Base-by-base conservation (phyloP, 2,113 vertebrate species). In the Poecilia latipinna region DNA sequence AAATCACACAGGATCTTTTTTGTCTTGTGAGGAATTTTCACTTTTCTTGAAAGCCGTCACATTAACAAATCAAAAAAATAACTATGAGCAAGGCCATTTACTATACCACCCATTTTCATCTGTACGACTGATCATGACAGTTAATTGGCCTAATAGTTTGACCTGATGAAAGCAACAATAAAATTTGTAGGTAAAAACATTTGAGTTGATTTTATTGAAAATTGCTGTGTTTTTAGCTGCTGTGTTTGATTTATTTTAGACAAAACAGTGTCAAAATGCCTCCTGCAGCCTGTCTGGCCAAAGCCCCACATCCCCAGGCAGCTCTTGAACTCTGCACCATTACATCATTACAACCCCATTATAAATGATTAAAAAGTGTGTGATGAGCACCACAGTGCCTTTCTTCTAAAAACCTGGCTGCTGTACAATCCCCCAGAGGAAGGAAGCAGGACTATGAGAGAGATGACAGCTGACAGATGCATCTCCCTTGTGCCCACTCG, bases 391-490 rank as follows among this genome's bases (percentile, higher is more conserved):
- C 82, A 82, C 70, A 78, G 70, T 51, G 77, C 80, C 84, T 89
- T 90, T 89, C 78, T 90, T 85, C 75, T 77, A 67, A 84, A 57
- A 83, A 90, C 89, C 90, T 90, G 80, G 77, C 81, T 75, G 65
- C 79, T 62, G 70, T 12, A 67, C 19, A 44, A 77, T 2, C 77
- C 79, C 85, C 62, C 75, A 77, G 77, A 89, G 86, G 82, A 89
- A 89, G 89, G 88, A 91, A 89, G 82, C 80, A 63, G 66, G 73
- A 77, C 68, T 78, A 78, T 75, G 82, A 82, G 72, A 35, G 65
- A 87, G 85, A 88, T 84, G 88, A 90, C 90, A 91, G 86, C 79
- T 90, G 88, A 90, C 86, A 86, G 87, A 91, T 88, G 78, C 79
- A 77, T 74, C 76, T 13, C 86, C 86, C 70, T 88, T 79, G 77